Evolutionary conservation across 1,140 invertebrate genomes (phyloP), one percentile per base, ranked within the genome.

Genomic region (Drosophila busckii): DNA sequence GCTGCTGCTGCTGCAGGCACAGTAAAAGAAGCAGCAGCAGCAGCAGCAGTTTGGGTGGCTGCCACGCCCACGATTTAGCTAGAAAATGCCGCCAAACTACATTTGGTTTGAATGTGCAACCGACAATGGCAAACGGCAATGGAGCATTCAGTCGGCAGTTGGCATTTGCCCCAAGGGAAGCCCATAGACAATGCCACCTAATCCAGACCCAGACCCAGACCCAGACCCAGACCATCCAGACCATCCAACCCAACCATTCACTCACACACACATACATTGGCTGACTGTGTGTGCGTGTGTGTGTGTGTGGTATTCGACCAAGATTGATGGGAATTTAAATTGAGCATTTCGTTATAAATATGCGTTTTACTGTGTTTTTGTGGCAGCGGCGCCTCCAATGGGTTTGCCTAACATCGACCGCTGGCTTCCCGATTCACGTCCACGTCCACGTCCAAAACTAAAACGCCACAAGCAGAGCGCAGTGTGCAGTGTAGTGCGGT

Each of bases 261-360:
- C 16, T 13, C 5, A 3, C 41, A 12, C 16, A 4, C 16, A 4
- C 32, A 4, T 7, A 20, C 31, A 45, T 20, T 48, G 53, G 34
- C 9, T 54, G 45, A 20, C 9, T 26, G 12, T 40, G n/a, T 61
- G 44, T 53, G 15, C 29, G n/a, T 31, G 28, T 46, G 32, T 37
- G 63, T 50, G 38, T 50, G 34, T 40, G 63, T 48, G 55, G 70
- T 42, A 82, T 68, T 84, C 60, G 46, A 69, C 78, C 73, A 82
- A 75, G 75, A 69, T 82, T 71, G 64, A 82, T 73, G 75, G 69
- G 75, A 82, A 82, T 82, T 82, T 82, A 80, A 84, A 84, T 84
- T 84, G 71, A 73, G 68, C 78, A 84, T 84, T 84, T 78, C 64
- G 80, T 71, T 84, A 80, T 84, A 84, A 84, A 84, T 84, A 84